Evolutionary conservation across 2,113 vertebrate species (phyloP), one percentile per base, ranked within the genome.

Genomic region (Poecilia latipinna): DNA sequence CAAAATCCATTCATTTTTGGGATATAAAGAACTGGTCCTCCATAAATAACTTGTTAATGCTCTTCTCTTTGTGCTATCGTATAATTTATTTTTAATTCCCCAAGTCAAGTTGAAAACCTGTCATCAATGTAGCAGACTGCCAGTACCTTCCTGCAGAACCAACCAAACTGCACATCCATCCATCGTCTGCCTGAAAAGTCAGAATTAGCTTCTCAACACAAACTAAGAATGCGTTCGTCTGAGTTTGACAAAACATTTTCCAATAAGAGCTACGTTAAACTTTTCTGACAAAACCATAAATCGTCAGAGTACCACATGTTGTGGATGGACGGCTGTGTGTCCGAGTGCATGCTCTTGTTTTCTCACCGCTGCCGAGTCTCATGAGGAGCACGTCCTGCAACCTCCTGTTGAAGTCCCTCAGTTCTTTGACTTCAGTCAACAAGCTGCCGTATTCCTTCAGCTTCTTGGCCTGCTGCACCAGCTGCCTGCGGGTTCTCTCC

Each of bases 381-480:
- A 99, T 96, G 75, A 99, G 97, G 82, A 99, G 95, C 80, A 99
- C 98, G 12, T 99, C 98, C 91, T 99, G 97, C 80, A 99, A 96
- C 83, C 98, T 96, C 88, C 98, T 95, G 94, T 99, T 99, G 92
- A 99, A 97, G 94, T 98, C 97, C n/a, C 98, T 96, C 86, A 99
- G 96, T 90, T 99, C 98, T 91, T 99, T 99, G 91, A 98, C 98
- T 93, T 99, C 98, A 4, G 97, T 97, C 89, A 98, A 94, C 82
- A 99, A 95, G 62, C 96, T 97, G 83, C 98, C 96, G 35, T 97
- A 98, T 88, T 99, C 98, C 92, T 99, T 99, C 48, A 98, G 96
- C 92, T 99, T 99, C 94, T 98, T 99, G 88, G 98, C 97, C 92
- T 99, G 98, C 84, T 99, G 98, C 19, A 99, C 96, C 75, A 99